Evolutionary conservation across 1,140 invertebrate species (phyloP), one percentile per base, ranked within the genome.

Genomic region (Caerostris extrusa): DNA sequence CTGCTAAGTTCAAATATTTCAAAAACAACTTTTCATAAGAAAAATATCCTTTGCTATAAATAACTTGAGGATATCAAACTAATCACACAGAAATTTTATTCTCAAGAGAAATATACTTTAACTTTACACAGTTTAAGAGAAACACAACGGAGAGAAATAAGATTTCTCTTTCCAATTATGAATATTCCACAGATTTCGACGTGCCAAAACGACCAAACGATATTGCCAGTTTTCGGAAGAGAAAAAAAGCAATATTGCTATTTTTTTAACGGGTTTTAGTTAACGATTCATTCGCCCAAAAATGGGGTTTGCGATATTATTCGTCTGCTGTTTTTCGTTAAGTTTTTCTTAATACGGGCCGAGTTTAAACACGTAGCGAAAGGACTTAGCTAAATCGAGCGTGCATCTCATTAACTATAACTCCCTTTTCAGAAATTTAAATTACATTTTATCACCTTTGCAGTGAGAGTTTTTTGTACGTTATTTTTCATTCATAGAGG

Each of bases 401-500:
- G 12, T 77, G 88, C 67, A 90, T 90, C 53, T 90, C 88, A 71
- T 90, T 90, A 90, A 90, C 14, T 60, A 50, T 90, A 71, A 90
- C 53, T 90, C 57, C 57, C n/a, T 90, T 90, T 77, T 71, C 67
- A 58, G 57, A 67, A 69, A 71, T 90, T 90, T 77, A 90, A 90
- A 90, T 77, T 90, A 90, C 88, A 90, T 90, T 90, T 90, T 90
- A 90, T 90, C 88, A 69, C 88, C 67, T 55, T 58, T 77, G 60
- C 60, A 19, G 12, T 7, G 58, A 34, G 34, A 4, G 71, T 71
- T 69, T 90, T 90, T n/a, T 7, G 61, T 19, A 6, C 55, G 56
- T 71, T 56, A 77, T 57, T 71, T 90, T 87, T 60, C 58, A 64
- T 87, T 61, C 12, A n/a, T 58, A 50, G 53, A 14, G 3, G 14